phyloP scores from a whole-genome alignment of 2,888 invertebrate species.

The Tubiluchus corallicola region DNA sequence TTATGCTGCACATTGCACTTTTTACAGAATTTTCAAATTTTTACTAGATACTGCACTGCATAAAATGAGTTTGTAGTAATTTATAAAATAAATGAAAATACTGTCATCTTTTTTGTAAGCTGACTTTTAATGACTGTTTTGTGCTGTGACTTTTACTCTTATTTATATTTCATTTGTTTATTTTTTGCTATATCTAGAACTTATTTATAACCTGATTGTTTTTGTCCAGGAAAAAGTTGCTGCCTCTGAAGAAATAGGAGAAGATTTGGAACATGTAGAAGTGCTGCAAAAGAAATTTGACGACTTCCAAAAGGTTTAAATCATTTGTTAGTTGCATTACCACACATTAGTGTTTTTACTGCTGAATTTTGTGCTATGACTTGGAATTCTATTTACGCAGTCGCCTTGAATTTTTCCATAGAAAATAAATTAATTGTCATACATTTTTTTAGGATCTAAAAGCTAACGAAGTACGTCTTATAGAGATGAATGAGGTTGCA shows the following conservation, averaged over 20 bases:
- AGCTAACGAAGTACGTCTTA: slow-evolving; percentile 89
- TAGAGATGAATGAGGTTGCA: slow-evolving; percentile 98
- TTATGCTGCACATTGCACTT: no score
- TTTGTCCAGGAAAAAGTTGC: slow-evolving; percentile 65
- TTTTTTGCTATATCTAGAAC: not conserved
- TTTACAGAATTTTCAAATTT: no score
- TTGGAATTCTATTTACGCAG: no score
- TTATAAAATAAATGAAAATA: no score
- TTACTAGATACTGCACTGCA: no score
- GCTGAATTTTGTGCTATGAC: no score
- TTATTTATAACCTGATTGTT: slow-evolving; percentile 4
- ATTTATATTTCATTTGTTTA: no score
- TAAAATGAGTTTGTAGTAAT: no score
- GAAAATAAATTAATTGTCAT: slow-evolving; percentile 11
- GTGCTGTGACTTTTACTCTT: no score
- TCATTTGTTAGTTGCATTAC: not conserved
- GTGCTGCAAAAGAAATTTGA: slow-evolving; percentile 99
- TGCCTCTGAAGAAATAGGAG: slow-evolving; percentile 87
- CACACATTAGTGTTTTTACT: not conserved
- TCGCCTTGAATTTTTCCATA: no score
- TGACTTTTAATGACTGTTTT: no score
- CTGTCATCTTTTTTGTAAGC: no score
- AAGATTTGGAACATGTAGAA: slow-evolving; percentile 94
- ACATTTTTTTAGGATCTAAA: slow-evolving; percentile 51
- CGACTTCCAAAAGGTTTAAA: slow-evolving; percentile 54